Evolutionary conservation across 2,113 vertebrate genomes (phyloP).

Genomic region (Rhea americana): DNA sequence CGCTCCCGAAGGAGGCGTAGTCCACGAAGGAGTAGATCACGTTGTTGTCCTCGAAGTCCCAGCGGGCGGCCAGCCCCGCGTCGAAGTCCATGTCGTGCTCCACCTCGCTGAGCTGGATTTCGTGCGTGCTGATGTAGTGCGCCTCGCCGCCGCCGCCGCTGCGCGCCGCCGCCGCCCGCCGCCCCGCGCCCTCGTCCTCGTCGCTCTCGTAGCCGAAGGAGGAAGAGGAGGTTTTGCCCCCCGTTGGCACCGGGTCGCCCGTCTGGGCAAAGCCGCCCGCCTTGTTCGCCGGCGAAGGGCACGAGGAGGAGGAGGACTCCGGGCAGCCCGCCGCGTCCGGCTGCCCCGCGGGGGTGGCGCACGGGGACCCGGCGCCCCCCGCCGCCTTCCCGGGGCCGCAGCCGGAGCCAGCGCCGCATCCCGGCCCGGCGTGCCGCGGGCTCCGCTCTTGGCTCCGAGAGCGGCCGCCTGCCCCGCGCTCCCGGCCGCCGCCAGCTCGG

Average conservation of each 20-base stretch:
- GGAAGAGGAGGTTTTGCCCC: constrained; percentile 60
- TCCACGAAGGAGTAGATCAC: constrained; percentile 89
- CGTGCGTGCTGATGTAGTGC: constrained; percentile 94
- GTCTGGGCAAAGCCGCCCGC: constrained; percentile 3
- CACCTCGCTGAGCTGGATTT: constrained; percentile 92
- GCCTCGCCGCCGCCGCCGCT: constrained; percentile 77
- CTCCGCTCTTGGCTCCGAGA: background rate
- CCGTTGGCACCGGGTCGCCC: constrained; percentile 27
- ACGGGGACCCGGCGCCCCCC: background rate
- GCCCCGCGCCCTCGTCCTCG: constrained; percentile 39
- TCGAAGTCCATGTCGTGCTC: constrained; percentile 88
- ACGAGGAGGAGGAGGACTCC: constrained; percentile 55
- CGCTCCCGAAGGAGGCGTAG: constrained; percentile 86
- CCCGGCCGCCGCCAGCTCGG: background rate
- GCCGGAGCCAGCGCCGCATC: background rate
- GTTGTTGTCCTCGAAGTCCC: constrained; percentile 88
- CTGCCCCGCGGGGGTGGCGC: background rate
- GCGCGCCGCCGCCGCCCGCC: background rate
- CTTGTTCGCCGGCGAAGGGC: constrained; percentile 45
- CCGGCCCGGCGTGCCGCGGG: background rate
- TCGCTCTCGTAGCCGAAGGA: constrained; percentile 76
- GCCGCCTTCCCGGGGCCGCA: background rate
- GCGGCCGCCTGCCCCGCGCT: background rate
- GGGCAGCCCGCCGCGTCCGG: background rate
- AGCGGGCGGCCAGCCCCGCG: constrained; percentile 80